These are phyloP conservation scores for Clarias platycephalus DNA, from an alignment of 2,797 vertebrate species.

Conservation along the genomic window DNA sequence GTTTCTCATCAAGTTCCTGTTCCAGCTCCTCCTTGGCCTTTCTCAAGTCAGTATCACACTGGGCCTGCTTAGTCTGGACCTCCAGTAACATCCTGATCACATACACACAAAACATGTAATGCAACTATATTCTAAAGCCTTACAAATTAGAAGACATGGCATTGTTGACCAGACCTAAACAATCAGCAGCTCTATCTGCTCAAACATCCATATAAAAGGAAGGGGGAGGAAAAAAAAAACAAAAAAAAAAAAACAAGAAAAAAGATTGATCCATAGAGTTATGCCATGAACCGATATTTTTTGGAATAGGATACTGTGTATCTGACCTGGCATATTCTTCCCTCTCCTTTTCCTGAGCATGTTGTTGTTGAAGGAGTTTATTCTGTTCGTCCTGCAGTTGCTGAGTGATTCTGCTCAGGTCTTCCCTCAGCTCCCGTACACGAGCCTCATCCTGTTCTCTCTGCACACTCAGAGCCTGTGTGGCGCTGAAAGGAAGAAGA, in stretches of 20 bases:
- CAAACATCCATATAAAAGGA: background rate
- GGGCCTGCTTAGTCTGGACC: conserved; percentile 72
- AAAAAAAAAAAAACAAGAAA: too few relatives aligned
- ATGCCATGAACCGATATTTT: background rate
- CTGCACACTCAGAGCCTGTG: conserved; percentile 65
- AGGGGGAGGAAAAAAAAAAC: too few relatives aligned
- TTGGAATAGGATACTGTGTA: background rate
- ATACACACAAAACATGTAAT: background rate
- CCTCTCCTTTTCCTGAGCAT: conserved; percentile 67
- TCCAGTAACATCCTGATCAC: conserved; percentile 79
- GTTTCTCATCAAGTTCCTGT: conserved; percentile 67
- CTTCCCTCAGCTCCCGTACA: conserved; percentile 68
- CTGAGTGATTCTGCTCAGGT: conserved; percentile 67
- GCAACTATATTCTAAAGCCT: too few relatives aligned
- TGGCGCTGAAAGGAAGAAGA: conserved; percentile 70
- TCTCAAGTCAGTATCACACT: conserved; percentile 76
- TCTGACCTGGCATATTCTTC: conserved; percentile 81
- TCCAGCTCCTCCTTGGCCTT: conserved; percentile 67
- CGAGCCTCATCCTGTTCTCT: conserved; percentile 62
- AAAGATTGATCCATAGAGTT: background rate
- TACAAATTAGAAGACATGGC: too few relatives aligned
- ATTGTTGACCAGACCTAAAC: too few relatives aligned
- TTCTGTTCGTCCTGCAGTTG: conserved; percentile 67
- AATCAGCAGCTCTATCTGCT: too few relatives aligned
- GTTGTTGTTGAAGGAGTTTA: conserved; percentile 55